These are phyloP conservation scores for Synergus laeviventris DNA, from an alignment of 2,888 invertebrate species.

Conservation along the genomic window DNA sequence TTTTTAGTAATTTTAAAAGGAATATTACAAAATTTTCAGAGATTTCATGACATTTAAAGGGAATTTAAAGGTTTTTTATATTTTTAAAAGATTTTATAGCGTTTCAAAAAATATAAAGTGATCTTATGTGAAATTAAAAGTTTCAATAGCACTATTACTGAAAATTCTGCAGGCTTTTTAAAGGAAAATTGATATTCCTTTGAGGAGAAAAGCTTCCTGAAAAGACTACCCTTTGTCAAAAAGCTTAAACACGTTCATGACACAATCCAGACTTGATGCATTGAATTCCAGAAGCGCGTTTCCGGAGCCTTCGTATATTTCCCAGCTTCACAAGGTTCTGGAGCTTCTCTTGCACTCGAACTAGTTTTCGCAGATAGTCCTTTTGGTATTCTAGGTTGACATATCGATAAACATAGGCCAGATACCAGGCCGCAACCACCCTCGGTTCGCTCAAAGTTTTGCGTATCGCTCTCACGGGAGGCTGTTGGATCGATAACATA, in stretches of 20 bases:
- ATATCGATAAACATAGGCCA: constrained; percentile 37
- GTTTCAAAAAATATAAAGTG: too few relatives aligned
- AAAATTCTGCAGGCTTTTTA: too few relatives aligned
- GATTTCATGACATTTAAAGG: too few relatives aligned
- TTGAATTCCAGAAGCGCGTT: neutral
- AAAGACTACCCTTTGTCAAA: neutral
- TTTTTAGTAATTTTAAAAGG: too few relatives aligned
- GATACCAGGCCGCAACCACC: constrained; percentile 20
- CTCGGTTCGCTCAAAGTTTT: constrained; percentile 52
- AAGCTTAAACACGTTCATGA: neutral
- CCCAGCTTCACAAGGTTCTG: neutral
- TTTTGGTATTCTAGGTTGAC: constrained; percentile 39
- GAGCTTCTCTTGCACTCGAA: constrained; percentile 26
- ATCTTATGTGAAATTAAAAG: too few relatives aligned
- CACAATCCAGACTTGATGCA: neutral
- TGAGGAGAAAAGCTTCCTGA: neutral
- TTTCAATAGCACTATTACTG: too few relatives aligned
- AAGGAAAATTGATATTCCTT: too few relatives aligned
- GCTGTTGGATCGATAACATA: constrained; percentile 66
- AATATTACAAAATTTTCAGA: too few relatives aligned
- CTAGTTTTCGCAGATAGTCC: constrained; percentile 29
- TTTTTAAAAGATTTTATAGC: too few relatives aligned
- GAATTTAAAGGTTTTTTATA: too few relatives aligned
- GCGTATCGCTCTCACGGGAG: constrained; percentile 58
- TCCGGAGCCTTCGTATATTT: constrained; percentile 5